Base-by-base conservation (phyloP, 1,140 invertebrate species). In the Cylas formicarius region DNA sequence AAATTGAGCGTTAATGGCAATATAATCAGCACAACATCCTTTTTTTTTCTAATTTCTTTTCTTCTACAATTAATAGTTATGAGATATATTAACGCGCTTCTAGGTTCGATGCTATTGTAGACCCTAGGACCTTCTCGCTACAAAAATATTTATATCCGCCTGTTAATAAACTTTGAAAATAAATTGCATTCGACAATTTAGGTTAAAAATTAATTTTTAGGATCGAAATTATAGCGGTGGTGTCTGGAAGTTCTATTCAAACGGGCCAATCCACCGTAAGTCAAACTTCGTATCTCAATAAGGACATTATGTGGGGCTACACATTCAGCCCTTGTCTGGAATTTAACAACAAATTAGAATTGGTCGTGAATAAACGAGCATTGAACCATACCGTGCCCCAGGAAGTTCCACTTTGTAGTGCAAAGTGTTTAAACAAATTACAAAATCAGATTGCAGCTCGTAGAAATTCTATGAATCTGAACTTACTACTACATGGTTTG, bases 331-430 rank as follows among this genome's bases (percentile, higher is more conserved):
- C 42, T 5, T 57, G 55, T 28, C 17, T 55, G 6, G 44, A 45
- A 14, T 53, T 24, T 23, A 35, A 52, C 21, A 22, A 11, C 2
- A 50, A 53, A 44, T 20, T 17, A 20, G 40, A 49, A 17, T 55
- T 50, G 17, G 10, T 40, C 4, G 45, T 57, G 13, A 48, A 53
- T 27, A 49, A 55, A 62, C 86, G 81, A 6, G 78, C 89, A 50
- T 97, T 97, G 68, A 87, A 97, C 60, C 84, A 83, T 52, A 94
- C 90, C 2, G 81, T 81, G 23, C 83, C 90, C 59, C 85, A 97
- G 21, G 88, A 93, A 53, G 95, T 89, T 0, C 91, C 92, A 0
- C 74, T 89, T 4, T 95, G 88, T 67, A 90, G 86, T 51, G 90
- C 89, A 4, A 41, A 19, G 21, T 21, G 24, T 2, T 17, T 51